Conservation (phyloP, 1,140 invertebrate genomes). For the Sycophila sp. region DNA sequence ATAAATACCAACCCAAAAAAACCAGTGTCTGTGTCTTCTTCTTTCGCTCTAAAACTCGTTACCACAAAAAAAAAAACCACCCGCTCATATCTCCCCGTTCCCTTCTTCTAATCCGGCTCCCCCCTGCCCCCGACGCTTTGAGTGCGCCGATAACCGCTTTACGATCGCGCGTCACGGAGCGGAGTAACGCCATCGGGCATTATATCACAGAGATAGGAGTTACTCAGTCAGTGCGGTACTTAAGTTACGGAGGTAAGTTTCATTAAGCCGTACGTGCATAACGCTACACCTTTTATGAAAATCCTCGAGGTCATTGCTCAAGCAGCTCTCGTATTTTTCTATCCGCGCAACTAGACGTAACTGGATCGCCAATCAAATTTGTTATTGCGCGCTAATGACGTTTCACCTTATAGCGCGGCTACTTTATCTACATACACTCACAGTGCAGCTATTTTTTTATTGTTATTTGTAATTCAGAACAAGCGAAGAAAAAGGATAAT, state of each 20-base stretch:
- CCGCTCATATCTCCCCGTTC: not conserved
- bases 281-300: not conserved
- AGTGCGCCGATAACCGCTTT: not conserved
- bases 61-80: not conserved
- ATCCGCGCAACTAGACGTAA: not conserved
- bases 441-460: too few relatives aligned
- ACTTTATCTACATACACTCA: not conserved
- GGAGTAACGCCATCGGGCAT: not conserved
- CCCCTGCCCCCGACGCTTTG: not conserved
- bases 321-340: not conserved
- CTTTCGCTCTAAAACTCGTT: not conserved
- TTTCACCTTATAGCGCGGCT: not conserved
- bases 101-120: too few relatives aligned
- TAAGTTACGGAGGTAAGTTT: constrained; percentile 4
- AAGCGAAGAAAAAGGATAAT: too few relatives aligned
- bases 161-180: not conserved
- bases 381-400: not conserved
- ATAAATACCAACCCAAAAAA: constrained; percentile 38
- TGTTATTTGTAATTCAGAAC: too few relatives aligned
- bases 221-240: not conserved
- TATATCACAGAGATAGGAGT: not conserved
- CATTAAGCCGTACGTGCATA: constrained; percentile 1
- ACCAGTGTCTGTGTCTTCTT: constrained; percentile 1
- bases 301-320: constrained; percentile 19
- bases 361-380: not conserved